Percentiles rank a stretch among this genome's conserved stretches.
Evolutionary conservation across 1,140 invertebrate genomes (phyloP).

Genomic region (Macrostomum lignano): DNA sequence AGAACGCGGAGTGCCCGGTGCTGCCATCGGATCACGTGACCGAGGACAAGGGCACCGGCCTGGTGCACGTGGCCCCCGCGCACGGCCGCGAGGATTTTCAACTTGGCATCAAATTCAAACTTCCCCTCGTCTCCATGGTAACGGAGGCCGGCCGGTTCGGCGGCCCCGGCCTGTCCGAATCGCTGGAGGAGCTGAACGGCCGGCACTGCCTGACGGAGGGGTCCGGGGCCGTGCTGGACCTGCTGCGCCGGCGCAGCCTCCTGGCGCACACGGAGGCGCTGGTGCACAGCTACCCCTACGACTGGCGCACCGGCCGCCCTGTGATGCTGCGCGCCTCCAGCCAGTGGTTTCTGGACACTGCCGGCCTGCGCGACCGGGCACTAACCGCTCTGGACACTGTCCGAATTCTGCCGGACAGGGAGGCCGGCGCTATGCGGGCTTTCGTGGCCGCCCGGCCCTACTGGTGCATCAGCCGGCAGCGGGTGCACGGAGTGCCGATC

Average conservation of each 20-base stretch:
- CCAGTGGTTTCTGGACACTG: conserved; percentile 89
- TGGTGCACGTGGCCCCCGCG: conserved; percentile 79
- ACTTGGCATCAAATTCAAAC: too few relatives aligned
- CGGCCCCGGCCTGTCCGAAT: too few relatives aligned
- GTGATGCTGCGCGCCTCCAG: conserved; percentile 61
- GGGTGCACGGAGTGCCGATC: conserved; percentile 82
- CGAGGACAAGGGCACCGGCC: conserved; percentile 53
- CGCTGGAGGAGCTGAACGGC: too few relatives aligned
- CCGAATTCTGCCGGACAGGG: conserved; percentile 6
- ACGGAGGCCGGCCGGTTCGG: too few relatives aligned
- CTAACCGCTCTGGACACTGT: conserved; percentile 31
- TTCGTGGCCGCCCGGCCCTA: conserved; percentile 37
- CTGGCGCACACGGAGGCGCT: too few relatives aligned
- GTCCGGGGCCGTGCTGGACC: too few relatives aligned
- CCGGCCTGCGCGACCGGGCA: conserved; percentile 41
- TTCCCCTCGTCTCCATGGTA: too few relatives aligned
- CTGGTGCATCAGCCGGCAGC: conserved; percentile 92
- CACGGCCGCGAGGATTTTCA: conserved; percentile 83
- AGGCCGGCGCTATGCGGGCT: neutral
- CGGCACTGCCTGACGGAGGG: too few relatives aligned
- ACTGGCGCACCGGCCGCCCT: conserved; percentile 81
- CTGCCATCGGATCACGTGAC: conserved; percentile 62
- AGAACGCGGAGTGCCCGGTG: too few relatives aligned
- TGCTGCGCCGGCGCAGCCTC: too few relatives aligned
- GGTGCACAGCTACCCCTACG: conserved; percentile 74